phyloP scores from a whole-genome alignment of 2,797 vertebrate species.

The Silurus lanzhouensis region DNA sequence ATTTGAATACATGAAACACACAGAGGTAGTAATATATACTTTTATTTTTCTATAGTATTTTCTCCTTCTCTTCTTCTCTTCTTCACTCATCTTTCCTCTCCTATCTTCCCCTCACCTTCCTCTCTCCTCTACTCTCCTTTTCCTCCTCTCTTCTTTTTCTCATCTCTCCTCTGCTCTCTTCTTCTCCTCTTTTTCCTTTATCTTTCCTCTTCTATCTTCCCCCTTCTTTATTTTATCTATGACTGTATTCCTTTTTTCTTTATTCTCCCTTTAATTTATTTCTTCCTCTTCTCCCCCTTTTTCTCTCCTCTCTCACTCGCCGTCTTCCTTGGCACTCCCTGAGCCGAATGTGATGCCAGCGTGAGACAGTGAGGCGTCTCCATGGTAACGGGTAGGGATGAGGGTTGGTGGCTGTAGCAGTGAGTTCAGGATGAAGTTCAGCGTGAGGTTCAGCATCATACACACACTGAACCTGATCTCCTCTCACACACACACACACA shows the following conservation, averaged over 20 bases:
- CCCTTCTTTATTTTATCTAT: too few species aligned
- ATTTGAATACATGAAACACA: too few species aligned
- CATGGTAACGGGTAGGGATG: constrained; percentile 71
- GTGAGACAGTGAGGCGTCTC: constrained; percentile 62
- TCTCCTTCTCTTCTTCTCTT: not conserved
- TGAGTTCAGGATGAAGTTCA: constrained; percentile 62
- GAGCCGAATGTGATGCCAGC: constrained; percentile 23
- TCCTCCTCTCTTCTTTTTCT: not conserved
- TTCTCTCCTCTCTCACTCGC: not conserved
- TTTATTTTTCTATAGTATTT: too few species aligned
- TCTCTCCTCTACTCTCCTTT: not conserved
- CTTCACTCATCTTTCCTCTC: too few species aligned
- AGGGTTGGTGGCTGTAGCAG: constrained; percentile 35
- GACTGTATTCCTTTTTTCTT: not conserved
- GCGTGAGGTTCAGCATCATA: constrained; percentile 64
- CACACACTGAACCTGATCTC: constrained; percentile 61
- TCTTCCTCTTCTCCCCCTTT: not conserved
- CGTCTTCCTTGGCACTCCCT: constrained; percentile 9
- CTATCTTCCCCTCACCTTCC: too few species aligned
- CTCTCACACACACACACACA: constrained; percentile 37
- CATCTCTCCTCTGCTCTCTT: not conserved
- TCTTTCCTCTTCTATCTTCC: not conserved
- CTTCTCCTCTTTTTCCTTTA: not conserved
- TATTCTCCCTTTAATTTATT: not conserved
- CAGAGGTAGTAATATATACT: too few species aligned